Evolutionary conservation across 2,113 vertebrate genomes (phyloP).

Genomic region (Zosterops pallidus): DNA sequence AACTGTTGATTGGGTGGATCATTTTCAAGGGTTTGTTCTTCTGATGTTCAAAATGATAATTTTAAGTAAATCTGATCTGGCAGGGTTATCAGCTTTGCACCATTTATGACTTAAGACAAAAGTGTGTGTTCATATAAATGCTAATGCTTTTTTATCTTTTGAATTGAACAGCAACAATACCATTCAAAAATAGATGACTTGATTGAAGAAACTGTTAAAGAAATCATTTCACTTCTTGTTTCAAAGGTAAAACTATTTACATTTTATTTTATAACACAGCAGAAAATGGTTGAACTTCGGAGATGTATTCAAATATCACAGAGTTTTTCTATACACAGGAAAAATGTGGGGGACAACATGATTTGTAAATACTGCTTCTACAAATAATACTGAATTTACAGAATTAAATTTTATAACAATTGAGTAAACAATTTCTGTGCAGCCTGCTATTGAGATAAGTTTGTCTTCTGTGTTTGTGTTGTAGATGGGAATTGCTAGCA

Average conservation of each 20-base stretch:
- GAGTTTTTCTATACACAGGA: neutral
- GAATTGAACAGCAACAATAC: constrained; percentile 89
- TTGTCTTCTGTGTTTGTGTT: neutral
- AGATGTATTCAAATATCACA: neutral
- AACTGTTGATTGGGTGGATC: constrained; percentile 79
- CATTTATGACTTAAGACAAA: constrained; percentile 62
- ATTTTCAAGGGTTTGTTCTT: constrained; percentile 79
- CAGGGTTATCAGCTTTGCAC: constrained; percentile 65
- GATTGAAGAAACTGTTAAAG: constrained; percentile 92
- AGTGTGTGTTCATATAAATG: constrained; percentile 48
- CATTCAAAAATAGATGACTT: constrained; percentile 97
- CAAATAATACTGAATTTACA: neutral
- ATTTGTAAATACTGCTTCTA: neutral
- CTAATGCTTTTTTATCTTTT: constrained; percentile 71
- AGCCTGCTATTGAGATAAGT: neutral
- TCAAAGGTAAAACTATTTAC: constrained; percentile 85
- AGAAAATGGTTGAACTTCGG: neutral
- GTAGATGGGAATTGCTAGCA: neutral
- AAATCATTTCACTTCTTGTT: constrained; percentile 90
- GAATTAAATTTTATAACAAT: neutral
- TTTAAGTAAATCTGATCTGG: constrained; percentile 71
- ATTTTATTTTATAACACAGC: constrained; percentile 13
- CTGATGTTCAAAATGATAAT: constrained; percentile 74
- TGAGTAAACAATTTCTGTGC: neutral
- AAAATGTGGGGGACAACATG: neutral